A percentile compares a stretch with the other conserved stretches of the same genome.
These are phyloP conservation scores for Steinernema hermaphroditum DNA, from an alignment of 2,888 invertebrate genomes.

Conservation along the genomic window DNA sequence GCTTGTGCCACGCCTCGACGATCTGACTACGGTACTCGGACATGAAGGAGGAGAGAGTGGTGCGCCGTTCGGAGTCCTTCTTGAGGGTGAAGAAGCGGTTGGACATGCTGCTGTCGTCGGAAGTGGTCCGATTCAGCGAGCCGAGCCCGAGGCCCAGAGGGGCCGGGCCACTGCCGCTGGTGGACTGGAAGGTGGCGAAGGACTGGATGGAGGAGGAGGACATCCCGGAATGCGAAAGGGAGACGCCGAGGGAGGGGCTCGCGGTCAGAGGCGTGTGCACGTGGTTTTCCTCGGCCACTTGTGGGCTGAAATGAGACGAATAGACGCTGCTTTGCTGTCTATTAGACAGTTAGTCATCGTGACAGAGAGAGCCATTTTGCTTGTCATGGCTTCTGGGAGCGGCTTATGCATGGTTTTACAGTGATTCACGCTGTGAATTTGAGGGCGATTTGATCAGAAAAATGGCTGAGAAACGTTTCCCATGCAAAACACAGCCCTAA, in stretches of 20 bases:
- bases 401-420: no score
- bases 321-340: not conserved
- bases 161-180: not conserved
- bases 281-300: slow-evolving; percentile 3
- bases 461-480: no score
- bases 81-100: slow-evolving; percentile 82
- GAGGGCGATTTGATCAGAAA: no score
- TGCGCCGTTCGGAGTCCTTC: slow-evolving; percentile 92
- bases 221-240: slow-evolving; percentile 32
- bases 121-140: no score
- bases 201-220: slow-evolving; percentile 1
- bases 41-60: slow-evolving; percentile 85
- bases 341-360: not conserved
- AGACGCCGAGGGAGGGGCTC: slow-evolving; percentile 45
- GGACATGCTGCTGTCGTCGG: slow-evolving; percentile 44
- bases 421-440: no score
- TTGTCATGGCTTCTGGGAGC: not conserved
- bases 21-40: slow-evolving; percentile 82
- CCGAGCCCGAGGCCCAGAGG: not conserved
- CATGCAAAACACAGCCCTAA: no score
- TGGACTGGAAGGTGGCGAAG: not conserved
- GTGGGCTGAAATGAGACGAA: slow-evolving; percentile 10
- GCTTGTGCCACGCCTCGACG: slow-evolving; percentile 82
- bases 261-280: slow-evolving; percentile 51
- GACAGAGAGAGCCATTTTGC: not conserved